Percentiles rank a stretch among this genome's conserved stretches.
Evolutionary conservation across 2,888 invertebrate species (phyloP).

Genomic region (Pyralis farinalis): DNA sequence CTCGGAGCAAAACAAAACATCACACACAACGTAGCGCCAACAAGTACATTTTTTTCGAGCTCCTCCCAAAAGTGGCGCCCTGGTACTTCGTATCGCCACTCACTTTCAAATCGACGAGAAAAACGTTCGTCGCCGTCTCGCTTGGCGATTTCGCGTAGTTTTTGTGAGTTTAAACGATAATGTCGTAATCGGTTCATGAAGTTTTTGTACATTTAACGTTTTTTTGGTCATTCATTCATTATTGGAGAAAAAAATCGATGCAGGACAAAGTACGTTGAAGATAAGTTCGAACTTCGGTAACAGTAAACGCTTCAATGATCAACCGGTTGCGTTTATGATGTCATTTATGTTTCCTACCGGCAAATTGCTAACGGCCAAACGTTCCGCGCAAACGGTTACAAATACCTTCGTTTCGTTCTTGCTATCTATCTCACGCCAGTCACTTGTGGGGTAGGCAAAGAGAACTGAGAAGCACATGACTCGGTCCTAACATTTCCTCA

Average conservation of each 20-base stretch:
- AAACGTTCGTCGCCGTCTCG: constrained; percentile 17
- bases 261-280: too few species aligned
- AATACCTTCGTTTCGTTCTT: too few species aligned
- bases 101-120: constrained; percentile 56
- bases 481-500: too few species aligned
- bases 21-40: background rate
- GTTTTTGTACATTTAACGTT: constrained; percentile 9
- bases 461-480: too few species aligned
- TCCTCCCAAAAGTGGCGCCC: constrained; percentile 38
- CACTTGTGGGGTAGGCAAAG: too few species aligned
- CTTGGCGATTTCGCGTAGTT: constrained; percentile 20
- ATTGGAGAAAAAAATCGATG: background rate
- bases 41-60: constrained; percentile 11
- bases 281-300: too few species aligned
- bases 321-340: too few species aligned
- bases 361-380: too few species aligned
- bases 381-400: too few species aligned
- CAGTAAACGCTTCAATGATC: too few species aligned
- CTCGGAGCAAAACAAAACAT: background rate
- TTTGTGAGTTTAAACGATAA: constrained; percentile 9
- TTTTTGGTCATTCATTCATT: constrained; percentile 2
- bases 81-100: constrained; percentile 46
- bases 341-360: too few species aligned
- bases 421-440: too few species aligned
- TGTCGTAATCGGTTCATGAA: constrained; percentile 4